Base-by-base conservation (phyloP, 2,888 invertebrate genomes). In the Mechanitis messenoides region DNA sequence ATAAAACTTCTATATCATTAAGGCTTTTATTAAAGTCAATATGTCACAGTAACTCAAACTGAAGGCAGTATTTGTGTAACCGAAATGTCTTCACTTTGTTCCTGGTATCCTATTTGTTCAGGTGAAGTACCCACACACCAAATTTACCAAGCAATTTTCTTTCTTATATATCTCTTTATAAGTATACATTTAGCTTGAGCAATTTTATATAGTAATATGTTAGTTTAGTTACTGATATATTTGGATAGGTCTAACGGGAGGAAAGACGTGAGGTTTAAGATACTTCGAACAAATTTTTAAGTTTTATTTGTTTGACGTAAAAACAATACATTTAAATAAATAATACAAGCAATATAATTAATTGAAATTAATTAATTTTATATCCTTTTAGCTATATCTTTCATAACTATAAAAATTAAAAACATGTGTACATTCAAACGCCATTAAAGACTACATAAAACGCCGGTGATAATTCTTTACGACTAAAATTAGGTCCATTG, bases 201-300 rank as follows among this genome's bases (percentile, higher is more conserved):
- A 9, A 7, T 55, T 45, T 53, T 45, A 45, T 56, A 50, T 46
- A n/a, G 58, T 50, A 20, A 38, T 45, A 50, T 56, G 12, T 56
- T 58, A 42, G 42, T 58, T 54, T 55, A 47, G 55, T 58, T 28
- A 55, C 54, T 28, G 50, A 58, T 62, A 55, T 58, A 55, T 62
- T 62, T 58, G 50, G 55, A 72, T 67, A 63, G 65, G 69, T 71
- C 75, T 76, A 78, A 76, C 78, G 71, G 73, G 65, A 70, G 69
- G 68, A 62, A 60, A 56, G 66, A 73, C 71, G 71, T 78, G 74
- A 70, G 71, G 69, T 62, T 65, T 69, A 69, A 64, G 61, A 50
- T 61, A 64, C 59, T 71, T 69, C 74, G 70, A 71, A 72, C 61
- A 57, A 45, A 60, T 59, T 67, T 62, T 59, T 59, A 55, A 60